These are phyloP conservation scores for Telenomus remus DNA, from an alignment of 1,140 invertebrate genomes.

Conservation along the genomic window DNA sequence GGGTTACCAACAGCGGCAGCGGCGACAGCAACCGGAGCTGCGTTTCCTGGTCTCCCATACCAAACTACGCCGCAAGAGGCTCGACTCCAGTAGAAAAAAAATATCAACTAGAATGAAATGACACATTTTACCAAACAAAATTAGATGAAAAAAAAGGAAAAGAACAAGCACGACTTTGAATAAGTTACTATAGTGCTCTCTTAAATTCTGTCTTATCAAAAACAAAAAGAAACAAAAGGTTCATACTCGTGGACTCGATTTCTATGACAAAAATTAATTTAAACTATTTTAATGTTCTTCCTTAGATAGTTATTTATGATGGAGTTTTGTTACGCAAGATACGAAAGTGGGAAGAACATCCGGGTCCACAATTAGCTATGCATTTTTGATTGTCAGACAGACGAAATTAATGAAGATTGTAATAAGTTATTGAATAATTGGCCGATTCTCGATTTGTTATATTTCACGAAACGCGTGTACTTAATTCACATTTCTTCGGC, in stretches of 20 bases:
- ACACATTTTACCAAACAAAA: conserved; percentile 18
- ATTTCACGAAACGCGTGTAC: conserved; percentile 14
- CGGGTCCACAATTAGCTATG: too few relatives aligned
- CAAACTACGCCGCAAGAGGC: conserved; percentile 79
- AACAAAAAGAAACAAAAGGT: too few relatives aligned
- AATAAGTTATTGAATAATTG: too few relatives aligned
- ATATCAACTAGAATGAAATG: conserved; percentile 34
- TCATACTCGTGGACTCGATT: too few relatives aligned
- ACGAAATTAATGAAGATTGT: background rate
- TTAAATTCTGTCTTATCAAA: too few relatives aligned
- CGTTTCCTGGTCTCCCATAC: conserved; percentile 80
- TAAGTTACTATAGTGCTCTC: too few relatives aligned
- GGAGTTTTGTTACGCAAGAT: too few relatives aligned
- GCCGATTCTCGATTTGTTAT: conserved; percentile 10
- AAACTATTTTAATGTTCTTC: too few relatives aligned
- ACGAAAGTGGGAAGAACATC: too few relatives aligned
- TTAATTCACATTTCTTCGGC: conserved; percentile 27
- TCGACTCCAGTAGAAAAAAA: conserved; percentile 74
- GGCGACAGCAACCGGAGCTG: conserved; percentile 72
- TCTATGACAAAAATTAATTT: too few relatives aligned
- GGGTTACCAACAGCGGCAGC: conserved; percentile 77
- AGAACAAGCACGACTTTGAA: background rate
- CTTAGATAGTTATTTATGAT: too few relatives aligned
- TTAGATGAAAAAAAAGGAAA: background rate
- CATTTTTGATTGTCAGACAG: too few relatives aligned